phyloP scores from a whole-genome alignment of 64 coral and sea anemone species.

The Pocillopora verrucosa region DNA sequence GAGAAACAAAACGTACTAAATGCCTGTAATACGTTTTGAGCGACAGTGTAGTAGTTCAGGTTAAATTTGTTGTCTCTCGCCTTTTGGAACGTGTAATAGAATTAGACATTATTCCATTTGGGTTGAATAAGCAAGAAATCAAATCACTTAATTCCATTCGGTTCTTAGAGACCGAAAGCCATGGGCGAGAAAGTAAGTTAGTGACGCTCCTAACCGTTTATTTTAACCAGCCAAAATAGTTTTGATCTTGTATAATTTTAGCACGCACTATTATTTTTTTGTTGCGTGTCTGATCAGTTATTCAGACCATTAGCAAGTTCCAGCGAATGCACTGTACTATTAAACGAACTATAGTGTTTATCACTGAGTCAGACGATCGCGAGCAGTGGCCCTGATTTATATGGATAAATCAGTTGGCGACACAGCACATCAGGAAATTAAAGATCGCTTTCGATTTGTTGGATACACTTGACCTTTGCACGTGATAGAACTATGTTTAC shows the following conservation, averaged over 20 bases:
- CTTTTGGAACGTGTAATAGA: too few relatives aligned
- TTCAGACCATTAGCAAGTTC: neutral
- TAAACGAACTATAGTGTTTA: neutral
- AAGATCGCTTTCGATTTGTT: neutral
- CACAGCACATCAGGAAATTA: neutral
- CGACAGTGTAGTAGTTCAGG: too few relatives aligned
- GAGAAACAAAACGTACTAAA: too few relatives aligned
- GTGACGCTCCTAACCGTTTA: neutral
- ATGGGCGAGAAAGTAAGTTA: too few relatives aligned
- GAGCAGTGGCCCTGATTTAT: neutral
- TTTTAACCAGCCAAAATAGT: too few relatives aligned
- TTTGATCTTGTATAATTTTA: neutral
- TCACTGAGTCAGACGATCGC: neutral
- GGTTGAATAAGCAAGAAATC: too few relatives aligned
- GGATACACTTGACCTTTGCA: neutral
- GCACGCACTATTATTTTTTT: neutral
- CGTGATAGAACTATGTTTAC: constrained; percentile 2
- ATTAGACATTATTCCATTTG: too few relatives aligned
- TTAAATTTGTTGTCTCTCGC: too few relatives aligned
- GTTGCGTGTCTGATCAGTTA: neutral
- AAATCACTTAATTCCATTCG: too few relatives aligned
- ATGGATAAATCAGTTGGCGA: neutral
- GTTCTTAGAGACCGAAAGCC: too few relatives aligned
- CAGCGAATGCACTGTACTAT: neutral
- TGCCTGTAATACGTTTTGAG: too few relatives aligned